phyloP scores from a whole-genome alignment of 1,140 invertebrate genomes.

The Polypedilum pembai region DNA sequence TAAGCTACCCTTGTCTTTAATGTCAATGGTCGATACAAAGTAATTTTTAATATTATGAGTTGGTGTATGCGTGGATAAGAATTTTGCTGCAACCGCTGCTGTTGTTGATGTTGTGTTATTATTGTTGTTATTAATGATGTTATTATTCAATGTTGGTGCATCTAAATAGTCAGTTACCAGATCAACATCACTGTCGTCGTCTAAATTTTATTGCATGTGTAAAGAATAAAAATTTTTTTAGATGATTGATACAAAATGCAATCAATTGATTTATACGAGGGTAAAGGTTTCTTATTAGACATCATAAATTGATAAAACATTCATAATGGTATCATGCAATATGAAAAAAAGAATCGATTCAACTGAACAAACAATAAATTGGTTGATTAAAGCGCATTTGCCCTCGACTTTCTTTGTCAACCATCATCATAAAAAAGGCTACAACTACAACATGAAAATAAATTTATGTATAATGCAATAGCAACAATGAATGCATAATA shows the following conservation, averaged over 20 bases:
- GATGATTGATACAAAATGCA: too few species aligned
- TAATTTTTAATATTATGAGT: conserved; percentile 39
- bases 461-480: background rate
- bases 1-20: conserved; percentile 29
- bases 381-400: too few species aligned
- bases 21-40: conserved; percentile 40
- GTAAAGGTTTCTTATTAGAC: too few species aligned
- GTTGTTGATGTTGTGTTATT: conserved; percentile 21
- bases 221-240: background rate
- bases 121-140: conserved; percentile 29
- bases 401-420: too few species aligned
- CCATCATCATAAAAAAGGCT: too few species aligned
- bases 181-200: conserved; percentile 42
- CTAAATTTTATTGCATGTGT: background rate
- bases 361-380: too few species aligned
- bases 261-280: too few species aligned
- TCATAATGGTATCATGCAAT: too few species aligned
- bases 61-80: background rate
- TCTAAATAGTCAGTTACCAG: conserved; percentile 42
- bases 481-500: background rate
- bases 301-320: too few species aligned
- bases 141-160: conserved; percentile 30
- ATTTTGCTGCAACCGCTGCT: conserved; percentile 30
- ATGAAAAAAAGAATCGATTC: too few species aligned
- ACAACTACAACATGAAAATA: too few species aligned